Evolutionary conservation across 2,113 vertebrate genomes (phyloP).

Genomic region (Tachycineta bicolor): DNA sequence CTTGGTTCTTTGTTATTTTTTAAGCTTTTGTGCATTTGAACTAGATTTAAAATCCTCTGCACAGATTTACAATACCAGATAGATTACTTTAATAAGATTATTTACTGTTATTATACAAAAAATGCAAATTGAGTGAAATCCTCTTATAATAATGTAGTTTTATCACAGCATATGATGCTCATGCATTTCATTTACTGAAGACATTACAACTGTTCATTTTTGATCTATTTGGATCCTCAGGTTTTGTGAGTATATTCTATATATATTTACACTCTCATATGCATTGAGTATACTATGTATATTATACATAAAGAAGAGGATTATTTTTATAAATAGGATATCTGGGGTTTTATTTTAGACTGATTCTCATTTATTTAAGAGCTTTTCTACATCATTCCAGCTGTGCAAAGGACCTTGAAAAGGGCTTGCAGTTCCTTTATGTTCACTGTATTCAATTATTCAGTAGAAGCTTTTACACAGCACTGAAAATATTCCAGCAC

Average conservation of each 20-base stretch:
- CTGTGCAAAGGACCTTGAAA: background rate
- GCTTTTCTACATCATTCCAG: background rate
- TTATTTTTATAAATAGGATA: background rate
- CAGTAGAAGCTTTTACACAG: background rate
- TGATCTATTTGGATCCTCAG: background rate
- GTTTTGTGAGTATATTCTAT: background rate
- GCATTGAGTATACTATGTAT: background rate
- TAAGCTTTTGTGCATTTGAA: background rate
- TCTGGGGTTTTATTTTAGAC: background rate
- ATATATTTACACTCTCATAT: background rate
- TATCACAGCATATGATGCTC: background rate
- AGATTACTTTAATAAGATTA: constrained; percentile 11
- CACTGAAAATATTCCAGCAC: background rate
- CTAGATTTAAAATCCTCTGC: background rate
- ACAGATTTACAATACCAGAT: background rate
- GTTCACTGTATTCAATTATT: background rate
- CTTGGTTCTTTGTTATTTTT: background rate
- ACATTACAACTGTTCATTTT: background rate
- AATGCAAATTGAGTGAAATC: background rate
- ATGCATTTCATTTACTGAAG: background rate
- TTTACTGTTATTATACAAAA: background rate
- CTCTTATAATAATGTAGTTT: background rate
- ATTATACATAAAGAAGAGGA: background rate
- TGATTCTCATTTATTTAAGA: background rate
- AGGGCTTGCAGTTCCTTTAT: background rate